A percentile compares a stretch with the other conserved stretches of the same genome.
Conservation (phyloP, 2,797 vertebrate species). For the Tadarida brasiliensis region DNA sequence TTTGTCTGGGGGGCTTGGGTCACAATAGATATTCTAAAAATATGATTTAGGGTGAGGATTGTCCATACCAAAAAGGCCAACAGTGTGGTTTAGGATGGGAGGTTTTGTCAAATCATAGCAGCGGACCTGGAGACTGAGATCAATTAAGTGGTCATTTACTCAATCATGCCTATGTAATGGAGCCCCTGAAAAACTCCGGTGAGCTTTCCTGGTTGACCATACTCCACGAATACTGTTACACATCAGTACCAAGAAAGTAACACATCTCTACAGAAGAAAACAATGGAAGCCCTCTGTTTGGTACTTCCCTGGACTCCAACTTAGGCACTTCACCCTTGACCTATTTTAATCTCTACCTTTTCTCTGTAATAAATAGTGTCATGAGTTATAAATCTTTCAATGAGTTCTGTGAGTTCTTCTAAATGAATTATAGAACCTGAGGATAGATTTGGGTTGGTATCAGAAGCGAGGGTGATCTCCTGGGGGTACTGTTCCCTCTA, state of each 20-base stretch:
- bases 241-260: not conserved
- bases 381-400: not conserved
- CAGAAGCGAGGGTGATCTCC: not conserved
- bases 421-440: not conserved
- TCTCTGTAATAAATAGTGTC: not conserved
- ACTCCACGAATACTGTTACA: not conserved
- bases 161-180: not conserved
- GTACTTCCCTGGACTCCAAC: not conserved
- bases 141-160: not conserved
- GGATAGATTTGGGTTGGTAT: not conserved
- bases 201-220: not conserved
- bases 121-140: not conserved
- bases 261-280: not conserved
- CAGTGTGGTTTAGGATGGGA: not conserved
- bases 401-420: not conserved
- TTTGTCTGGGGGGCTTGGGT: not conserved
- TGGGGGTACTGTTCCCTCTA: not conserved
- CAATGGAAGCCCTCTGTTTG: not conserved
- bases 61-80: too few relatives aligned
- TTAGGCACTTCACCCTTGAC: not conserved
- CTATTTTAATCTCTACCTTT: not conserved
- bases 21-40: not conserved
- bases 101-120: not conserved
- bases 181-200: not conserved
- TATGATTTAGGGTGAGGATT: too few relatives aligned